Evolutionary conservation across 2,888 invertebrate species (phyloP).

Genomic region (Conistra vaccinii): DNA sequence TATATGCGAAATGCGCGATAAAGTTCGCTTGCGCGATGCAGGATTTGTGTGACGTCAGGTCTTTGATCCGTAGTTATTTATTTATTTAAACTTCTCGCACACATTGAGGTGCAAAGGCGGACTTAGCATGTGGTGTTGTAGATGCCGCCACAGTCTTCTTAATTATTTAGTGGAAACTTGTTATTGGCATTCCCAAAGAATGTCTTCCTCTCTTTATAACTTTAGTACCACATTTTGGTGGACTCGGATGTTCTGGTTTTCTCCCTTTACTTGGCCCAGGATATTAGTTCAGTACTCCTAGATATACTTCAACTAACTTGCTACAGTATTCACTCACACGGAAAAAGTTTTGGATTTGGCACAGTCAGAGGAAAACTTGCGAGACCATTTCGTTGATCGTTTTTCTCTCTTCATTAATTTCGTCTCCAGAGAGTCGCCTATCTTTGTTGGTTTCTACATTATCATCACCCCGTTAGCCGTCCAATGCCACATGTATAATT

Average conservation of each 20-base stretch:
- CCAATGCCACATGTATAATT: background rate
- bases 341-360: conserved; percentile 20
- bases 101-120: too few species aligned
- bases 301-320: background rate
- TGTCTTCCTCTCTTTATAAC: background rate
- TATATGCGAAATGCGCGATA: too few species aligned
- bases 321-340: background rate
- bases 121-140: too few species aligned
- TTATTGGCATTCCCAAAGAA: background rate
- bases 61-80: too few species aligned
- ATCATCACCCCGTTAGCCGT: background rate
- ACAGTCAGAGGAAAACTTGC: conserved; percentile 4
- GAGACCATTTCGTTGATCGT: background rate
- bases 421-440: background rate
- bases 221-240: background rate
- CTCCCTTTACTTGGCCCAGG: background rate
- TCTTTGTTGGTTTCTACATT: background rate
- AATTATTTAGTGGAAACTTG: background rate
- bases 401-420: background rate
- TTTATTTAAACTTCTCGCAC: too few species aligned
- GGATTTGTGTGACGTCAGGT: too few species aligned
- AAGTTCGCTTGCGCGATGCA: too few species aligned
- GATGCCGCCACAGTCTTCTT: background rate
- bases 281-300: background rate
- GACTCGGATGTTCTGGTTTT: background rate